phyloP scores from a whole-genome alignment of 2,888 invertebrate genomes.

The Branchipolynoe longqiensis region DNA sequence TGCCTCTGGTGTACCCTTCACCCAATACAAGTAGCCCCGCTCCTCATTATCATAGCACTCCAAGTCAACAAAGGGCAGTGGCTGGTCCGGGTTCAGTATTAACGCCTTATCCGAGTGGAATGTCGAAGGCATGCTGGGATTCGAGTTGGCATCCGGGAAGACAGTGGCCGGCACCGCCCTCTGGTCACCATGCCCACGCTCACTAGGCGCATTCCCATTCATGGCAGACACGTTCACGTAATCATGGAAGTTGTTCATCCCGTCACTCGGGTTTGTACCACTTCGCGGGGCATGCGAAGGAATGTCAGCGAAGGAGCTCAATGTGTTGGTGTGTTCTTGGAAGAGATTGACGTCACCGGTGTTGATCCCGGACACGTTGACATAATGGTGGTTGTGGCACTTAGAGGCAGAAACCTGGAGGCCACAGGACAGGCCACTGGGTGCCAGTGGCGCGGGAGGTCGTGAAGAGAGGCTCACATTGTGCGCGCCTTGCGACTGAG shows the following conservation, averaged over 20 bases:
- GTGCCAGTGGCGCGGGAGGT: not conserved
- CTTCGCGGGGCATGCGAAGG: not conserved
- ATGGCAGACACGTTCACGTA: slow-evolving; percentile 27
- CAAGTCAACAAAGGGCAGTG: slow-evolving; percentile 65
- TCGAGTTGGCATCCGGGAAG: slow-evolving; percentile 14
- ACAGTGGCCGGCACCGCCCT: not conserved
- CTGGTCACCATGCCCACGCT: not conserved
- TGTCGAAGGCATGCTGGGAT: not conserved
- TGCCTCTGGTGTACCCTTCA: slow-evolving; percentile 16
- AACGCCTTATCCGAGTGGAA: not conserved
- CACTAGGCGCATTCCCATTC: slow-evolving; percentile 20
- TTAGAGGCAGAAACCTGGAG: slow-evolving; percentile 16
- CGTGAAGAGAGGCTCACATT: not conserved
- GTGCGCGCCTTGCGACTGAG: not conserved
- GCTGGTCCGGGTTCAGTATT: slow-evolving; percentile 56
- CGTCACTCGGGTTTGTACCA: not conserved
- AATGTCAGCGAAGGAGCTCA: not conserved
- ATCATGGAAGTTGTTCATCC: slow-evolving; percentile 13
- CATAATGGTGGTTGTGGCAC: slow-evolving; percentile 38
- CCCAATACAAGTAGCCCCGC: slow-evolving; percentile 47
- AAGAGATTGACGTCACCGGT: not conserved
- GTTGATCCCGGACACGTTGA: slow-evolving; percentile 43
- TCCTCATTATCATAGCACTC: slow-evolving; percentile 63
- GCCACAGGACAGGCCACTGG: not conserved
- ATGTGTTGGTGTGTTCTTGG: not conserved